These are phyloP conservation scores for Monarcha castaneiventris DNA, from an alignment of 2,113 vertebrate species.

Conservation along the genomic window DNA sequence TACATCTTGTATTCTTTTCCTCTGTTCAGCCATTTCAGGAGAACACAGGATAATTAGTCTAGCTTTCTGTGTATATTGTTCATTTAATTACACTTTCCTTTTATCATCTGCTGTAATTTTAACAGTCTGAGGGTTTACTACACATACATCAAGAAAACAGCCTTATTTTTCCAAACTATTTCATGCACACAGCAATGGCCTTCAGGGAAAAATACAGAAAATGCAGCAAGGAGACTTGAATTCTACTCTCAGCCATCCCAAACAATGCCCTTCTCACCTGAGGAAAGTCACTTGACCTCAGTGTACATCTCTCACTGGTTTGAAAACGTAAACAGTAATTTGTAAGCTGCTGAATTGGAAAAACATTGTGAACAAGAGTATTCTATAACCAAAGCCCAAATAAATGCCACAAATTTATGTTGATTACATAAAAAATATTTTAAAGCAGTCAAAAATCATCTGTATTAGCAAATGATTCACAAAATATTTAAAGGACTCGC, in stretches of 20 bases:
- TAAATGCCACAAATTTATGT: background rate
- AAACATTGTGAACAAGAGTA: background rate
- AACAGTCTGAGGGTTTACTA: background rate
- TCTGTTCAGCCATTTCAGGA: background rate
- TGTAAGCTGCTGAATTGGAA: background rate
- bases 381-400: background rate
- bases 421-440: background rate
- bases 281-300: background rate
- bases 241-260: background rate
- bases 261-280: background rate
- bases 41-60: background rate
- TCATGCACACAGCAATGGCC: background rate
- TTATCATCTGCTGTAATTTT: background rate
- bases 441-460: background rate
- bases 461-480: background rate
- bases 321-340: background rate
- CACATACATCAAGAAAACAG: background rate
- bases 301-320: background rate
- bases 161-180: background rate
- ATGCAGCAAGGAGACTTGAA: background rate
- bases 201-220: background rate
- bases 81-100: constrained; percentile 34
- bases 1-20: background rate
- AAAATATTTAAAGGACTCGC: background rate
- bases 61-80: background rate